Percentiles rank a stretch among this genome's conserved stretches.
Evolutionary conservation across 1,140 invertebrate genomes (phyloP).

Genomic region (Drosophila ananassae): DNA sequence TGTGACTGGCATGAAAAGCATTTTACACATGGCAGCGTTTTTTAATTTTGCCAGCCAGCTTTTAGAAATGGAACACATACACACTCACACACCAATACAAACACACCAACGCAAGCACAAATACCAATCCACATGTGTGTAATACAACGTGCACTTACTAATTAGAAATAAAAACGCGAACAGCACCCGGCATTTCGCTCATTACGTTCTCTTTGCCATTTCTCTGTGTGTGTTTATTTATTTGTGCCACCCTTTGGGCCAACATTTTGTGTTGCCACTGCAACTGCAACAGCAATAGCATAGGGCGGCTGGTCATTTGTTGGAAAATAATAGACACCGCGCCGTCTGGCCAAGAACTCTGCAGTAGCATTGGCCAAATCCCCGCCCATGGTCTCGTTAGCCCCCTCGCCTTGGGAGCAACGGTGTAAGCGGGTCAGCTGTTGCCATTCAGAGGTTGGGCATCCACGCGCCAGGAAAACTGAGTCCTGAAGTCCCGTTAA

Average conservation of each 20-base stretch:
- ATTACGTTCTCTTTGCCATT: constrained; percentile 54
- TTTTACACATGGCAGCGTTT: constrained; percentile 84
- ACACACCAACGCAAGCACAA: background rate
- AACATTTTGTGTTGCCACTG: constrained; percentile 14
- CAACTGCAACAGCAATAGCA: constrained; percentile 3
- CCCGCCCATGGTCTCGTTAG: constrained; percentile 59
- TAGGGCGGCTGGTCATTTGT: constrained; percentile 84
- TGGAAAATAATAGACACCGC: constrained; percentile 83
- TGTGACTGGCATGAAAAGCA: constrained; percentile 78
- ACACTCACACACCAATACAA: constrained; percentile 20
- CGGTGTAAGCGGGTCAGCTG: constrained; percentile 59
- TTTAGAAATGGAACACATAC: constrained; percentile 65
- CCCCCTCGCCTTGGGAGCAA: constrained; percentile 50
- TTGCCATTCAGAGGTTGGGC: constrained; percentile 56
- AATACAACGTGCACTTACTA: constrained; percentile 66
- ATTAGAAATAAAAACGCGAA: constrained; percentile 81
- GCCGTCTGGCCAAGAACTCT: constrained; percentile 54
- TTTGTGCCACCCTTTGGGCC: constrained; percentile 35
- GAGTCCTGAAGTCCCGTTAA: background rate
- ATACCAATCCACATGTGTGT: constrained; percentile 8
- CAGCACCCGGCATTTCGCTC: constrained; percentile 68
- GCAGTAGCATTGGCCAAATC: constrained; percentile 50
- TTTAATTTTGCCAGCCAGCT: constrained; percentile 81
- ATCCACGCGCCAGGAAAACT: constrained; percentile 50
- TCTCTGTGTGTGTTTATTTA: constrained; percentile 33